These are phyloP conservation scores for Calephelis perditalis DNA, from an alignment of 2,888 invertebrate genomes.

Conservation along the genomic window DNA sequence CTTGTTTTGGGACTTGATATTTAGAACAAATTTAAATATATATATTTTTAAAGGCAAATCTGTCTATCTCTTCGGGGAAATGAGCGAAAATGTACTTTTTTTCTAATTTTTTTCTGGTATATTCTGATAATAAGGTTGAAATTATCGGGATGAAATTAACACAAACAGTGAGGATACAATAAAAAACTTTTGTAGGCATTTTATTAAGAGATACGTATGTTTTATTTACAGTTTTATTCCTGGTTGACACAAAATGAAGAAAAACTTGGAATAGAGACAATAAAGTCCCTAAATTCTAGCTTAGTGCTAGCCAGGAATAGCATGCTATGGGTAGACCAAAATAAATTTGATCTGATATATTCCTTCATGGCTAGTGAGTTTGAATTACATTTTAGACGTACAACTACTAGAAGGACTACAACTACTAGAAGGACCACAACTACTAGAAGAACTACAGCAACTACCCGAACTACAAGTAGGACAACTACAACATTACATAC, in stretches of 20 bases:
- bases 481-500: not conserved
- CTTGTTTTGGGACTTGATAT: no score
- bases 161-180: no score
- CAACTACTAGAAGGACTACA: not conserved
- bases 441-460: not conserved
- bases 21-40: no score
- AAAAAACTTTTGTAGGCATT: no score
- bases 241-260: conserved; percentile 6
- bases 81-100: no score
- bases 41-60: no score
- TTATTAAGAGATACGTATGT: no score
- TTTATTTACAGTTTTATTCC: not conserved
- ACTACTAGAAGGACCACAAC: not conserved
- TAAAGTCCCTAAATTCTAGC: not conserved
- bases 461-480: not conserved
- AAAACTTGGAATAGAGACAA: not conserved
- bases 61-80: no score
- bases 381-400: not conserved
- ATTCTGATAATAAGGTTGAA: no score
- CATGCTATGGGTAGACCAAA: not conserved
- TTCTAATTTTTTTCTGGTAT: no score
- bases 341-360: not conserved
- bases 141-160: no score
- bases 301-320: not conserved
- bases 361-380: not conserved